Conservation (phyloP, 2,888 invertebrate genomes). For the Drosophila nigricruria region DNA sequence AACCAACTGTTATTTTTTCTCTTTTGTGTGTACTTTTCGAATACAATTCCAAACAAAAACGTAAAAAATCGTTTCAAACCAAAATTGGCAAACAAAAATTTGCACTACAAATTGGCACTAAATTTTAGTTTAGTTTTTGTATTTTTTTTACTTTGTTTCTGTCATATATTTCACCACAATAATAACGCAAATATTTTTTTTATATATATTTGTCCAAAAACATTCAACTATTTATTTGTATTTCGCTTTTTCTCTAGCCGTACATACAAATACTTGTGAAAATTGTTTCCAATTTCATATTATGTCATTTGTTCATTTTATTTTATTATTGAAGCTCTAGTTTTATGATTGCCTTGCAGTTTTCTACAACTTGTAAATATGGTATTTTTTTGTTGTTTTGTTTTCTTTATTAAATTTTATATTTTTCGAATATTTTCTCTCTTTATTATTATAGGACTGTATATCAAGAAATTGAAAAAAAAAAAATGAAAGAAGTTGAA, state of each 20-base stretch:
- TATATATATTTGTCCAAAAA: slow-evolving; percentile 79
- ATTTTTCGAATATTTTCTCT: slow-evolving; percentile 51
- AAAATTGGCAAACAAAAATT: slow-evolving; percentile 71
- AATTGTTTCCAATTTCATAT: slow-evolving; percentile 80
- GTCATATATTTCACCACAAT: slow-evolving; percentile 56
- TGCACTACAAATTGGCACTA: slow-evolving; percentile 82
- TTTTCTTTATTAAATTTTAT: background rate
- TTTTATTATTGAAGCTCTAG: slow-evolving; percentile 84
- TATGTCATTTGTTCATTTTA: slow-evolving; percentile 62
- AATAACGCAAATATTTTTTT: slow-evolving; percentile 72
- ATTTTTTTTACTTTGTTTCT: slow-evolving; percentile 19
- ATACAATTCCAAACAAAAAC: slow-evolving; percentile 35
- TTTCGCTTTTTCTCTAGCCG: slow-evolving; percentile 27
- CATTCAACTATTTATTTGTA: slow-evolving; percentile 50
- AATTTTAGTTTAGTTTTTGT: slow-evolving; percentile 31
- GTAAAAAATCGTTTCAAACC: slow-evolving; percentile 23
- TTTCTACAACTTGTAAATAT: slow-evolving; percentile 82
- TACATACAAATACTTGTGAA: slow-evolving; percentile 58
- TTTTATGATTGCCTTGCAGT: slow-evolving; percentile 85
- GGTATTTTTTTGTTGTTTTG: slow-evolving; percentile 36
- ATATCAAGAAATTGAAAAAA: background rate
- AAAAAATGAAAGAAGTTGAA: slow-evolving; percentile 7
- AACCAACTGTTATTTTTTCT: slow-evolving; percentile 67
- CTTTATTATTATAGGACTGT: slow-evolving; percentile 56
- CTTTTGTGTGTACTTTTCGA: slow-evolving; percentile 24